Evolutionary conservation across 2,888 invertebrate species (phyloP).

Genomic region (Serripes groenlandicus): DNA sequence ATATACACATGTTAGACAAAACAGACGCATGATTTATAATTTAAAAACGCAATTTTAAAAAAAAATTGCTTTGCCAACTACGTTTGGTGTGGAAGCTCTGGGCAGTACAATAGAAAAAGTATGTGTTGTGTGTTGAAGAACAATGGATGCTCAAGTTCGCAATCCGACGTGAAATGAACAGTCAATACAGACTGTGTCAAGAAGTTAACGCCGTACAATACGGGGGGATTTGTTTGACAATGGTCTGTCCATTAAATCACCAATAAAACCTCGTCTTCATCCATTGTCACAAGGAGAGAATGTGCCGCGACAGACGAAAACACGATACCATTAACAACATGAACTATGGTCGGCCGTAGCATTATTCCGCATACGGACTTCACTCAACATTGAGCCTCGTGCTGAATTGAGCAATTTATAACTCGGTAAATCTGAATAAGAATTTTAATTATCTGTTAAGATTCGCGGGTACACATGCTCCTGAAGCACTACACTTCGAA

Average conservation of each 20-base stretch:
- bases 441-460: neutral
- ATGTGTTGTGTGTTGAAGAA: neutral
- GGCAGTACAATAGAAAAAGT: neutral
- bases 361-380: neutral
- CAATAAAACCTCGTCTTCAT: constrained; percentile 12
- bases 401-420: neutral
- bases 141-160: neutral
- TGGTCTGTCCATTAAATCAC: constrained; percentile 2
- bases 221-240: constrained; percentile 2
- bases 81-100: too few species aligned
- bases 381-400: neutral
- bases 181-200: too few species aligned
- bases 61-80: neutral
- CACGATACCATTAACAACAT: too few species aligned
- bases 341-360: too few species aligned
- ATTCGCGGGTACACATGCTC: neutral
- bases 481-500: neutral
- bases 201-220: too few species aligned
- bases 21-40: too few species aligned
- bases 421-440: neutral
- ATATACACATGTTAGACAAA: too few species aligned
- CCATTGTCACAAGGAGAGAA: neutral
- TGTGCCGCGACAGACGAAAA: neutral
- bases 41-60: neutral
- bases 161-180: neutral